phyloP scores from a whole-genome alignment of 2,888 invertebrate genomes.

The Lordiphosa fenestrarum region DNA sequence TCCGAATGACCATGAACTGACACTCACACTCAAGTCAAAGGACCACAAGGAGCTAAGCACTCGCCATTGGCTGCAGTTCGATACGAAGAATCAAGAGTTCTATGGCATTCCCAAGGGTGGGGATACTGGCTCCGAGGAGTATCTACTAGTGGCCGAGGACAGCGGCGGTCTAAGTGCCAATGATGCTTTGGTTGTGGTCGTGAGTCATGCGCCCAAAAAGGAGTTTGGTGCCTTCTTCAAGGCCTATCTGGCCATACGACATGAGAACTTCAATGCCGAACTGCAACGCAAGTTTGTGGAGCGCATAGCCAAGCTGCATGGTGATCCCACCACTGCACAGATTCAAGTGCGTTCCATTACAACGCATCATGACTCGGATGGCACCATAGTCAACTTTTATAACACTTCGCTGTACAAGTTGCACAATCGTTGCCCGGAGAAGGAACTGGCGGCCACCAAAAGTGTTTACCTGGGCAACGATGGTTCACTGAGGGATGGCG shows the following conservation, averaged over 20 bases:
- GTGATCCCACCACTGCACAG: slow-evolving; percentile 86
- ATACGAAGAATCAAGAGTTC: slow-evolving; percentile 92
- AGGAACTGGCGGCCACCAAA: slow-evolving; percentile 87
- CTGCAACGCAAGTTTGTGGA: slow-evolving; percentile 91
- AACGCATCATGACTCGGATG: slow-evolving; percentile 80
- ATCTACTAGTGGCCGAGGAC: slow-evolving; percentile 89
- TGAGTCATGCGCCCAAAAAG: slow-evolving; percentile 83
- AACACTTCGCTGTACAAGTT: slow-evolving; percentile 85
- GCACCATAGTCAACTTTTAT: slow-evolving; percentile 88
- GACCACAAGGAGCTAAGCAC: slow-evolving; percentile 85
- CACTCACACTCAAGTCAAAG: slow-evolving; percentile 87
- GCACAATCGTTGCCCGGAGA: slow-evolving; percentile 85
- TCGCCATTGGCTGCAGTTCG: slow-evolving; percentile 93
- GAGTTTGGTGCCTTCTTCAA: slow-evolving; percentile 90
- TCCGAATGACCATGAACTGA: slow-evolving; percentile 90
- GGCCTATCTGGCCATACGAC: slow-evolving; percentile 87
- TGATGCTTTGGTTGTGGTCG: slow-evolving; percentile 90
- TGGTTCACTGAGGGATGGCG: slow-evolving; percentile 81
- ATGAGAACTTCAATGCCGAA: slow-evolving; percentile 87
- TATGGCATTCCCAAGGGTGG: slow-evolving; percentile 89
- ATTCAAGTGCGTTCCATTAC: slow-evolving; percentile 87
- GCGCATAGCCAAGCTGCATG: slow-evolving; percentile 88
- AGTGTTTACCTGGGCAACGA: slow-evolving; percentile 87
- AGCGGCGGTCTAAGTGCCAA: slow-evolving; percentile 87
- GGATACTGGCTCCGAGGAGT: slow-evolving; percentile 88